phyloP scores from a whole-genome alignment of 2,113 vertebrate genomes.

The Bungarus multicinctus region DNA sequence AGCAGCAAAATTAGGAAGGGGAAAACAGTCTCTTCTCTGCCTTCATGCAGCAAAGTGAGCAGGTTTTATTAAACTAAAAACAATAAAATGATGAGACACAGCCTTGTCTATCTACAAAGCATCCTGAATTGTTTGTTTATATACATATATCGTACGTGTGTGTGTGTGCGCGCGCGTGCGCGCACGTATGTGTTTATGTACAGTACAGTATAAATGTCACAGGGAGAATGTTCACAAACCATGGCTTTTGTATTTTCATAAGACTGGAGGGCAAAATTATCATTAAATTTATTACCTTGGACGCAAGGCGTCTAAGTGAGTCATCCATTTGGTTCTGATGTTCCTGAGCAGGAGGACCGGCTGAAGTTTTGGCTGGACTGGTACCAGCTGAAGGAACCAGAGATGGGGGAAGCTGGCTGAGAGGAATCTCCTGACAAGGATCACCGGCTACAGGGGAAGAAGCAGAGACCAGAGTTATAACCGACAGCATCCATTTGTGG shows the following conservation, averaged over 20 bases:
- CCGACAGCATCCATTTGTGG: background rate
- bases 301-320: slow-evolving; percentile 83
- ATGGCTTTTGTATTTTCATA: background rate
- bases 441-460: slow-evolving; percentile 70
- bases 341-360: slow-evolving; percentile 74
- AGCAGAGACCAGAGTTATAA: background rate
- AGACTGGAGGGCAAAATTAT: rapidly evolving
- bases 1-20: background rate
- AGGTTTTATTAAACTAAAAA: background rate
- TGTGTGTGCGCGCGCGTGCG: no score
- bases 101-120: background rate
- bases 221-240: background rate
- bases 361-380: slow-evolving; percentile 60
- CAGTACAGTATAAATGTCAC: no score
- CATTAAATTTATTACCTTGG: slow-evolving; percentile 76
- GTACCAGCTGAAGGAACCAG: slow-evolving; percentile 67
- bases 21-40: background rate
- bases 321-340: slow-evolving; percentile 74
- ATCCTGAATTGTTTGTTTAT: background rate
- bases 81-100: background rate
- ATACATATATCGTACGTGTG: background rate
- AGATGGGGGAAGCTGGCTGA: slow-evolving; percentile 77
- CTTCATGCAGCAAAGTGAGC: background rate
- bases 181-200: no score
- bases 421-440: slow-evolving; percentile 78